Evolutionary conservation across 2,888 invertebrate genomes (phyloP).

Genomic region (Cephus runcator): DNA sequence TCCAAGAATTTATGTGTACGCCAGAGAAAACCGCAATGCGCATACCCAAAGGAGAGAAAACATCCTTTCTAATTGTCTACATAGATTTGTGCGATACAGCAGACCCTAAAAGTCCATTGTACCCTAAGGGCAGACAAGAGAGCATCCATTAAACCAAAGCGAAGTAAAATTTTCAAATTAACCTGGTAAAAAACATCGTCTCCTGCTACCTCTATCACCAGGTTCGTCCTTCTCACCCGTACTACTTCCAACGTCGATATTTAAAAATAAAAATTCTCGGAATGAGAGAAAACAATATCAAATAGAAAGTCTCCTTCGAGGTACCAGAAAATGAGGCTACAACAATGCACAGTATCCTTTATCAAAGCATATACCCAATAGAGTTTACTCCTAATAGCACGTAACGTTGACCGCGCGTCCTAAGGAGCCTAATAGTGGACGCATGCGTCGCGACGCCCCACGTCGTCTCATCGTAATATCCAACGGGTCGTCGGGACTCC

Average conservation of each 20-base stretch:
- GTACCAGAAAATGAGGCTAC: background rate
- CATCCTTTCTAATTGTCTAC: background rate
- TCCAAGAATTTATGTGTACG: constrained; percentile 18
- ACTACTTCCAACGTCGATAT: background rate
- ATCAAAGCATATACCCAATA: background rate
- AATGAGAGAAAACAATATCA: background rate
- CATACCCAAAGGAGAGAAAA: constrained; percentile 16
- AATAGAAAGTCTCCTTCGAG: background rate
- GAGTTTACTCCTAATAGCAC: background rate
- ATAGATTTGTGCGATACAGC: background rate
- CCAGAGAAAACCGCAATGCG: constrained; percentile 31
- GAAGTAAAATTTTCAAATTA: background rate
- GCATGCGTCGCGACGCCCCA: constrained; percentile 11
- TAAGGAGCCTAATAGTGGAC: background rate
- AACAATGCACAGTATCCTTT: background rate
- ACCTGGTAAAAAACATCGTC: background rate
- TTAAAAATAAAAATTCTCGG: background rate
- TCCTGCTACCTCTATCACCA: background rate
- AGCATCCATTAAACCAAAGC: background rate
- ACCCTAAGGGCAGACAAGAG: background rate
- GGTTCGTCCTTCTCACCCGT: background rate
- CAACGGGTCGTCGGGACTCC: constrained; percentile 34
- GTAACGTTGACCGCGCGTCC: background rate
- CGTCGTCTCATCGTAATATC: constrained; percentile 30
- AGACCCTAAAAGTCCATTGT: background rate